Conservation (phyloP, 2,888 invertebrate genomes). For the Timema podura region DNA sequence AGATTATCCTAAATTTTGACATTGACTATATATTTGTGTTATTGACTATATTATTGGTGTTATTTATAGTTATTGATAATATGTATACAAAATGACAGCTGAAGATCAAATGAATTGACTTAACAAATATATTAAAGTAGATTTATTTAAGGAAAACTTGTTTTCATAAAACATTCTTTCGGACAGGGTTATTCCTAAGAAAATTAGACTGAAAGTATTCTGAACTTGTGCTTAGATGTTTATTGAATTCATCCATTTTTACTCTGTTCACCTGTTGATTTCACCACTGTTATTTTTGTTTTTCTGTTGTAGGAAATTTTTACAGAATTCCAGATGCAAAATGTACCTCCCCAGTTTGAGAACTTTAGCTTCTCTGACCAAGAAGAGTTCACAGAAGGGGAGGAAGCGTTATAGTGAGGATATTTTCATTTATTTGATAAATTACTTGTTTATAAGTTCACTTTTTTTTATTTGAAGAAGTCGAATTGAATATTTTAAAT, state of each 20-base stretch:
- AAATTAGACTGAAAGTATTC: background rate
- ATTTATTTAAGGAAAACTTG: too few species aligned
- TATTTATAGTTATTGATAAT: too few species aligned
- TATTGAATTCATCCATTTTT: background rate
- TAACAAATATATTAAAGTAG: too few species aligned
- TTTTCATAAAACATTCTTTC: too few species aligned
- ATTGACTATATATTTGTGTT: too few species aligned
- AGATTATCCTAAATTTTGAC: too few species aligned
- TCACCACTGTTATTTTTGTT: background rate
- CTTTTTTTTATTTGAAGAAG: background rate
- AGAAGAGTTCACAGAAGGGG: conserved; percentile 59
- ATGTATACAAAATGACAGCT: too few species aligned
- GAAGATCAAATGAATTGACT: too few species aligned
- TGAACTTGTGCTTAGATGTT: background rate
- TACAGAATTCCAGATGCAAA: conserved; percentile 59
- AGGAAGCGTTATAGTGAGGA: conserved; percentile 53
- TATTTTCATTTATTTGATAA: conserved; percentile 14
- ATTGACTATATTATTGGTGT: too few species aligned
- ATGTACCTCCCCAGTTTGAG: conserved; percentile 57
- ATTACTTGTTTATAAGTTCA: conserved; percentile 10
- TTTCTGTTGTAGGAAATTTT: conserved; percentile 40
- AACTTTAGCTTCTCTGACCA: conserved; percentile 61
- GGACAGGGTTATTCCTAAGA: too few species aligned
- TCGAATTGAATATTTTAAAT: too few species aligned
- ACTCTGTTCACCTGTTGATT: conserved; percentile 11